Conservation (phyloP, 2,113 vertebrate species). For the Clupea harengus region DNA sequence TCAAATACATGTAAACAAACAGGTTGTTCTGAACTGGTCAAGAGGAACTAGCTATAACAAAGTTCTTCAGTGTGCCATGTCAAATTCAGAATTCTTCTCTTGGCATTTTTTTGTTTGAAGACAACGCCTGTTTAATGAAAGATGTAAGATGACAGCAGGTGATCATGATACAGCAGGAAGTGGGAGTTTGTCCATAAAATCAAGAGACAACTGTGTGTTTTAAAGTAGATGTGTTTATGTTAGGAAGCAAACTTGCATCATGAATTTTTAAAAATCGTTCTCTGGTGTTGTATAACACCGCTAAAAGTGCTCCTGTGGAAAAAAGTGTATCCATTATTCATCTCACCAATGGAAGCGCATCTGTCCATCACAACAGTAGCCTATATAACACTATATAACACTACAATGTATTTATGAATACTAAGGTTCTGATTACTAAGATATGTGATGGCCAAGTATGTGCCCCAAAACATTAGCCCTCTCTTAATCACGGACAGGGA, state of each 20-base stretch:
- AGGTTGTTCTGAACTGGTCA: not conserved
- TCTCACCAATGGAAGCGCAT: not conserved
- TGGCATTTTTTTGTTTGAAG: not conserved
- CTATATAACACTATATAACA: not conserved
- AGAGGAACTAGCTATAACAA: not conserved
- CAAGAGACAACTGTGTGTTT: not conserved
- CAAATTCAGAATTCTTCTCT: not conserved
- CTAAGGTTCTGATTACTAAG: not conserved
- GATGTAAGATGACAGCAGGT: not conserved
- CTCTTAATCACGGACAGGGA: not conserved
- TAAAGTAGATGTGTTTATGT: not conserved
- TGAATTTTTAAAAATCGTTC: not conserved
- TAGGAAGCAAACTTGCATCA: not conserved
- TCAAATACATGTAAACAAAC: constrained; percentile 15
- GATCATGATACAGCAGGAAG: not conserved
- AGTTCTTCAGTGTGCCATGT: not conserved
- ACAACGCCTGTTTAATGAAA: not conserved
- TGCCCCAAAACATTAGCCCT: not conserved
- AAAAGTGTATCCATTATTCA: constrained; percentile 5
- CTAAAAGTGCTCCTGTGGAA: not conserved
- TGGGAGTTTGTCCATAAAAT: not conserved
- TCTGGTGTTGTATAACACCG: not conserved
- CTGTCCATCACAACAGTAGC: not conserved
- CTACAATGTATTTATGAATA: not conserved
- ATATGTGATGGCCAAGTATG: not conserved